Conservation (phyloP, 2,797 vertebrate genomes). For the Spondyliosoma cantharus region DNA sequence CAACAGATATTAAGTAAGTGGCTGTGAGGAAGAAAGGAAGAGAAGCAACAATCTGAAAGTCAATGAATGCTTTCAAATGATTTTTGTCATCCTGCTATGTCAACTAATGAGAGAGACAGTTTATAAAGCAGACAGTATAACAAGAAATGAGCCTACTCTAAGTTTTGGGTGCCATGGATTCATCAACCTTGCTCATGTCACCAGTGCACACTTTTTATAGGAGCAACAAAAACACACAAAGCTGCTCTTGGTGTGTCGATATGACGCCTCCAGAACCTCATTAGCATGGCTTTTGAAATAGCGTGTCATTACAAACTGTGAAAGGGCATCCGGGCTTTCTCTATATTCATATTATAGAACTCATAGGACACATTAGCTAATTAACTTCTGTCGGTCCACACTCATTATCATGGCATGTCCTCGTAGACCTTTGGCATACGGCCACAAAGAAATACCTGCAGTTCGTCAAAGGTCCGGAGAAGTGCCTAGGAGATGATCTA, state of each 20-base stretch:
- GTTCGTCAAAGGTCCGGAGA: slow-evolving; percentile 47
- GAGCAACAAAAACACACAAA: slow-evolving; percentile 8
- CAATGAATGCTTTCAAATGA: slow-evolving; percentile 11
- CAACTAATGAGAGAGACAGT: background rate
- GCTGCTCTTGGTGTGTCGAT: slow-evolving; percentile 3
- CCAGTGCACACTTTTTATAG: background rate
- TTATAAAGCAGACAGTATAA: background rate
- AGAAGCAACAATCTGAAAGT: slow-evolving; percentile 5
- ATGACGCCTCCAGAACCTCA: slow-evolving; percentile 48
- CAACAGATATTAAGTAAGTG: slow-evolving; percentile 40
- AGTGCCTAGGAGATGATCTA: slow-evolving; percentile 70
- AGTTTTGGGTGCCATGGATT: background rate
- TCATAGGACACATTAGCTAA: slow-evolving; percentile 52
- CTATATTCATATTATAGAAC: slow-evolving; percentile 23
- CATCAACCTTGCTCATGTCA: background rate
- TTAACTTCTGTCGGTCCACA: slow-evolving; percentile 42
- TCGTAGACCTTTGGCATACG: slow-evolving; percentile 48
- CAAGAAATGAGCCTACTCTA: background rate
- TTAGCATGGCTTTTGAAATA: slow-evolving; percentile 63
- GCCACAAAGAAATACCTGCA: slow-evolving; percentile 69
- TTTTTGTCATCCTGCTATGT: background rate
- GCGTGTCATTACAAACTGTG: slow-evolving; percentile 31
- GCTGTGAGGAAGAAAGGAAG: background rate
- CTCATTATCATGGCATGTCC: slow-evolving; percentile 62
- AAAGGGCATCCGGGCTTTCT: slow-evolving; percentile 39